A percentile compares a stretch with the other conserved stretches of the same genome.
Evolutionary conservation across 2,113 vertebrate species (phyloP).

Genomic region (Puma concolor): DNA sequence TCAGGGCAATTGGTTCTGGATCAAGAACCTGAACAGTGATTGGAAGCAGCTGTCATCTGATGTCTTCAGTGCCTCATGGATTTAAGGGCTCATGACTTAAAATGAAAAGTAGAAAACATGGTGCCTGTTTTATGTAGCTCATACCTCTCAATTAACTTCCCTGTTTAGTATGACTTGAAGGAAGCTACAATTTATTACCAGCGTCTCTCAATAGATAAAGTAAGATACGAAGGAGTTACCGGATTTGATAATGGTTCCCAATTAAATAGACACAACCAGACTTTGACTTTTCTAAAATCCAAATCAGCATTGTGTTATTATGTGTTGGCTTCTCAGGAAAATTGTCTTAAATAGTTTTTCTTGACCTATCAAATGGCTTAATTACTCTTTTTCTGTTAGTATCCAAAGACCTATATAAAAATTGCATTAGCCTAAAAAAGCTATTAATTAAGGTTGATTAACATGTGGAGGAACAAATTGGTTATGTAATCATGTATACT

Average conservation of each 20-base stretch:
- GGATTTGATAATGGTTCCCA: neutral
- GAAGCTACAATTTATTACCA: neutral
- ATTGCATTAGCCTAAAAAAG: neutral
- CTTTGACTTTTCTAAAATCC: slow-evolving; percentile 15
- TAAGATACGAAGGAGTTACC: neutral
- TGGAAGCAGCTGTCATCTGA: neutral
- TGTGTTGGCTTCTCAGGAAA: neutral
- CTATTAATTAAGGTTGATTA: slow-evolving; percentile 18
- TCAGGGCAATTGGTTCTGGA: neutral
- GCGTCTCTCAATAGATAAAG: neutral
- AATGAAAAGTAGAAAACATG: neutral
- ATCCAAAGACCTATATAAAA: slow-evolving; percentile 27
- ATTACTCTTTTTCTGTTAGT: neutral
- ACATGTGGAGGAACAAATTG: slow-evolving; percentile 33
- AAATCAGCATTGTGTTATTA: neutral
- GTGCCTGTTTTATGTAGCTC: neutral
- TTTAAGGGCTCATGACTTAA: neutral
- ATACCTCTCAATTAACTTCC: neutral
- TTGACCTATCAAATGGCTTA: neutral
- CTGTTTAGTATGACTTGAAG: slow-evolving; percentile 1
- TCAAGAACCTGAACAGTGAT: neutral
- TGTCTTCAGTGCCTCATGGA: neutral
- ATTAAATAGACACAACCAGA: neutral
- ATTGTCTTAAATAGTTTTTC: neutral
- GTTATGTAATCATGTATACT: neutral